Evolutionary conservation across 2,113 vertebrate species (phyloP).

Genomic region (Salminus brasiliensis): DNA sequence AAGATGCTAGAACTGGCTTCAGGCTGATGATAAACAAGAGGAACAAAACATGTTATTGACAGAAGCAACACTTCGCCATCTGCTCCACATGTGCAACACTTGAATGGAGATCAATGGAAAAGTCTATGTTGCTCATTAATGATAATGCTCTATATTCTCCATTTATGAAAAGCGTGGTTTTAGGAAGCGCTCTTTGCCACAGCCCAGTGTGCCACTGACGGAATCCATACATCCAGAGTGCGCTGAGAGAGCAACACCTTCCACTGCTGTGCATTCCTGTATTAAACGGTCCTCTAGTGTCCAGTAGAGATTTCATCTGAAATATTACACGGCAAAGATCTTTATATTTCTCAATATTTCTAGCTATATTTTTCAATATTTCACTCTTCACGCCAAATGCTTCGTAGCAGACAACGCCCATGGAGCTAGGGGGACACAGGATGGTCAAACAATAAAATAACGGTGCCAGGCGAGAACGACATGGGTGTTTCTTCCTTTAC

Average conservation of each 20-base stretch:
- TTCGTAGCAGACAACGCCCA: slow-evolving; percentile 71
- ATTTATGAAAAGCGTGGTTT: neutral
- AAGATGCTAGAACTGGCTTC: slow-evolving; percentile 59
- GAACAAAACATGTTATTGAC: slow-evolving; percentile 43
- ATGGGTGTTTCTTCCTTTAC: slow-evolving; percentile 21
- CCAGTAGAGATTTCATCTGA: neutral
- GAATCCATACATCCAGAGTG: neutral
- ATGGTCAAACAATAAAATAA: slow-evolving; percentile 60
- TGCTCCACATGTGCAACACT: slow-evolving; percentile 65
- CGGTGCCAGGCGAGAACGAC: slow-evolving; percentile 60
- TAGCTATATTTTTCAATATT: too few relatives aligned
- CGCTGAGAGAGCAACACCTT: neutral
- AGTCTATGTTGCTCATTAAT: neutral
- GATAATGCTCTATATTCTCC: neutral
- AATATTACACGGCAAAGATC: neutral
- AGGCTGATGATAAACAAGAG: slow-evolving; percentile 58
- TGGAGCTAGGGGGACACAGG: slow-evolving; percentile 59
- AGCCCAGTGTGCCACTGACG: neutral
- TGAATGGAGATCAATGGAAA: slow-evolving; percentile 45
- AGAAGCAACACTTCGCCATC: slow-evolving; percentile 60
- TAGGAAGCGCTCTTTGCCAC: neutral
- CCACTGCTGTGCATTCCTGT: too few relatives aligned
- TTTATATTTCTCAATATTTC: neutral
- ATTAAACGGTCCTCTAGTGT: neutral
- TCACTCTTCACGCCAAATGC: slow-evolving; percentile 14